Percentiles rank a stretch among this genome's conserved stretches.
These are phyloP conservation scores for Bimastos eiseni DNA, from an alignment of 2,888 invertebrate genomes.

Conservation along the genomic window DNA sequence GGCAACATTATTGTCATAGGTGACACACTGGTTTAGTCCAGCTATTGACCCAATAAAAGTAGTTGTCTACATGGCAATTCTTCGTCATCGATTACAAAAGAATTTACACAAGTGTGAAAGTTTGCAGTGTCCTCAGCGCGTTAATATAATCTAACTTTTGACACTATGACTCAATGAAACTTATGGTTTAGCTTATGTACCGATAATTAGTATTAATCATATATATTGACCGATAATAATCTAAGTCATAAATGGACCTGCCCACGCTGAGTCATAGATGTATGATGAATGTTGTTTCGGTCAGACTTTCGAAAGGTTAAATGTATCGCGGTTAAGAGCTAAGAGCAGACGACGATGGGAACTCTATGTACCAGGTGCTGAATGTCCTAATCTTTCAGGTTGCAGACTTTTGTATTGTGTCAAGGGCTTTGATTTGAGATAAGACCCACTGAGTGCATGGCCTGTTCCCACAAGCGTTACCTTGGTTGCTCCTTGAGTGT, in stretches of 20 bases:
- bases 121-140: too few relatives aligned
- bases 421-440: background rate
- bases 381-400: background rate
- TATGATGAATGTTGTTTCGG: background rate
- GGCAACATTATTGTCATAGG: too few relatives aligned
- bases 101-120: too few relatives aligned
- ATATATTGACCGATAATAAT: background rate
- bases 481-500: background rate
- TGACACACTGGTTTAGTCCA: too few relatives aligned
- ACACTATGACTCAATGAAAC: too few relatives aligned
- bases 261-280: background rate
- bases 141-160: too few relatives aligned
- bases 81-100: too few relatives aligned
- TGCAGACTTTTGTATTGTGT: background rate
- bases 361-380: conserved; percentile 13
- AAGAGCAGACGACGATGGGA: too few relatives aligned
- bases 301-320: background rate
- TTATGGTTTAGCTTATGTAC: too few relatives aligned
- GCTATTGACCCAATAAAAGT: too few relatives aligned
- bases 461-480: background rate
- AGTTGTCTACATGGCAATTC: too few relatives aligned
- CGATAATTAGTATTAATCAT: background rate
- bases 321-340: background rate
- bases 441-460: background rate
- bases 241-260: background rate